phyloP scores from a whole-genome alignment of 2,797 vertebrate species.

The Novumbra hubbsi region DNA sequence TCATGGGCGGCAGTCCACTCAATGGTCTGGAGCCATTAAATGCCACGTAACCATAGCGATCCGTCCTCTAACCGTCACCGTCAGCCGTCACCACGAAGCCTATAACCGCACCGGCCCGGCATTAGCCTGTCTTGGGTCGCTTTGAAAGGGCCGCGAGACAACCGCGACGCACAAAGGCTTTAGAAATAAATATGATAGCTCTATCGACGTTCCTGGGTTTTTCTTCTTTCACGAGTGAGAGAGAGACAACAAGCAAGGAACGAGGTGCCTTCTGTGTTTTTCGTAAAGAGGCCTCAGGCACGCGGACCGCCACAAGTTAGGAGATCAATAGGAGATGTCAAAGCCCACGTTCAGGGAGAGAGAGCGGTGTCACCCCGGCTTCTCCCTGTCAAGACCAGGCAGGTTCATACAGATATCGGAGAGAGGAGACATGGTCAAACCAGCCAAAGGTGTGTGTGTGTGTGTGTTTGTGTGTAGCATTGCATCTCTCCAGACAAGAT shows the following conservation, averaged over 20 bases:
- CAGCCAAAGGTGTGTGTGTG: not conserved
- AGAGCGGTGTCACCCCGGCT: not conserved
- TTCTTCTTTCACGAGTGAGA: not conserved
- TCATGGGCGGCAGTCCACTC: no score
- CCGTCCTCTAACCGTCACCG: no score
- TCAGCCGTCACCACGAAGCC: not conserved
- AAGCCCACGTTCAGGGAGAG: not conserved
- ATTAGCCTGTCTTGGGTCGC: not conserved
- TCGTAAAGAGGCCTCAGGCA: not conserved
- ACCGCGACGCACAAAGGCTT: not conserved
- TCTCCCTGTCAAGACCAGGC: not conserved
- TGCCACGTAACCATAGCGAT: not conserved
- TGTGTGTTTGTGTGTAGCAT: not conserved
- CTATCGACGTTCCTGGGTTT: no score
- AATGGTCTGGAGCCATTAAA: constrained; percentile 16
- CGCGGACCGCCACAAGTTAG: not conserved
- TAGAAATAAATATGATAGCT: not conserved
- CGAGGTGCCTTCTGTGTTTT: not conserved
- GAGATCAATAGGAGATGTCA: constrained; percentile 6
- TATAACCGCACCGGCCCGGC: not conserved
- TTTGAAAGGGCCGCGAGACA: not conserved
- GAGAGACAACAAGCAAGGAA: not conserved
- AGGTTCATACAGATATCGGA: not conserved
- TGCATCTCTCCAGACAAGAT: not conserved
- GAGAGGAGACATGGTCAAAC: constrained; percentile 4